Evolutionary conservation across 2,797 vertebrate species (phyloP), one percentile per base, ranked within the genome.

Genomic region (Crypturellus tataupa): DNA sequence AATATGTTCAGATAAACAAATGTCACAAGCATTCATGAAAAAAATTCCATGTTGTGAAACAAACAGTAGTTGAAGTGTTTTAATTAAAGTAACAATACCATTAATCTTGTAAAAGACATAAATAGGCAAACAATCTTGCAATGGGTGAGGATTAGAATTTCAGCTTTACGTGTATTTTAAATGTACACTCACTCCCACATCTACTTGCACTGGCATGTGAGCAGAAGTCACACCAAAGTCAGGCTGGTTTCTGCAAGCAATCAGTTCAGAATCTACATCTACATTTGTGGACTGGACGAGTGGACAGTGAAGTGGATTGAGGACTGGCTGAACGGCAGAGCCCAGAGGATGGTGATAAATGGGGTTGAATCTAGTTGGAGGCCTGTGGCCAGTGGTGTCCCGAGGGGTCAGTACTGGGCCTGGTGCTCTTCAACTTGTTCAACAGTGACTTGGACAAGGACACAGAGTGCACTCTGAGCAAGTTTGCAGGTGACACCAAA

Each of bases 171-270:
- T 40, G 31, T 79, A 9, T 78, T 79, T 89, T 51, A 89, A 80
- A 63, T 33, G 21, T 14, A 25, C 21, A 8, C 58, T 85, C 58
- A 70, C 3, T 60, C 80, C 59, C 84, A 88, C 49, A 85, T 42
- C 72, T 72, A 71, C 69, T 86, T 80, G 49, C 53, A 86, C 73
- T 82, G 69, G 35, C 23, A 27, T 33, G 25, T n/a, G 35, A 76
- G 67, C 63, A 60, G 77, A 71, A 75, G 69, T 51, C 46, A 72
- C 0, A 0, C 59, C 56, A 18, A 80, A 79, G 73, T 78, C 49
- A 14, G 47, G 67, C 92, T 80, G 95, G 67, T 79, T 80, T 91
- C 9, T 12, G 64, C 59, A 56, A 93, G 75, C 65, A 87, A 80
- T 92, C 81, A 80, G 49, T 39, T 90, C 64, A 63, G 44, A 42